Conservation (phyloP, 2,888 invertebrate genomes). For the Apamea epomidion region DNA sequence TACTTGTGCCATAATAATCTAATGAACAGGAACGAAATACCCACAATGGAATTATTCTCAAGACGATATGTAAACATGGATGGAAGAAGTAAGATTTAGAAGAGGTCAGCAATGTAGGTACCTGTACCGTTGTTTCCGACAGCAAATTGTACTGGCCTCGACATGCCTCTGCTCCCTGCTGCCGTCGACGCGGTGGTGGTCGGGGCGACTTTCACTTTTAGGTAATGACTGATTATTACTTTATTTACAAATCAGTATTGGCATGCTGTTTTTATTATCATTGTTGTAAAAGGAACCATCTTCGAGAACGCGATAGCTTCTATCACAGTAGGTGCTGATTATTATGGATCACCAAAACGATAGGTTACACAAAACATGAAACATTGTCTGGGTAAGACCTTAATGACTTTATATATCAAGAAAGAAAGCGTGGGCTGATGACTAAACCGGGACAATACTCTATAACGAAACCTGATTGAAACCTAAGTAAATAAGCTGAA, state of each 20-base stretch:
- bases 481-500: constrained; percentile 57
- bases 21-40: constrained; percentile 70
- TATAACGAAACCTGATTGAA: constrained; percentile 48
- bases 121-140: constrained; percentile 23
- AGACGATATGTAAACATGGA: constrained; percentile 28
- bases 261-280: constrained; percentile 55
- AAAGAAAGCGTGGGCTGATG: constrained; percentile 68
- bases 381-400: constrained; percentile 21
- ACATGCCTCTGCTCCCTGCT: constrained; percentile 38
- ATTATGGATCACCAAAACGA: constrained; percentile 24
- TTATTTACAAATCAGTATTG: constrained; percentile 46
- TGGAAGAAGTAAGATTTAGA: constrained; percentile 42
- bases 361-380: constrained; percentile 45
- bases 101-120: constrained; percentile 38
- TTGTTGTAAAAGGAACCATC: constrained; percentile 27
- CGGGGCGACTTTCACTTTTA: constrained; percentile 61
- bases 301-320: constrained; percentile 27
- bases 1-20: constrained; percentile 71
- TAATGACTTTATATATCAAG: constrained; percentile 41
- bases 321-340: constrained; percentile 46
- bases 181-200: constrained; percentile 41
- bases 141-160: constrained; percentile 37
- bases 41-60: constrained; percentile 30
- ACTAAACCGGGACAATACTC: constrained; percentile 55
- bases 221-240: constrained; percentile 56